These are phyloP conservation scores for Eucera pruinosa DNA, from an alignment of 2,888 invertebrate species.

Conservation along the genomic window DNA sequence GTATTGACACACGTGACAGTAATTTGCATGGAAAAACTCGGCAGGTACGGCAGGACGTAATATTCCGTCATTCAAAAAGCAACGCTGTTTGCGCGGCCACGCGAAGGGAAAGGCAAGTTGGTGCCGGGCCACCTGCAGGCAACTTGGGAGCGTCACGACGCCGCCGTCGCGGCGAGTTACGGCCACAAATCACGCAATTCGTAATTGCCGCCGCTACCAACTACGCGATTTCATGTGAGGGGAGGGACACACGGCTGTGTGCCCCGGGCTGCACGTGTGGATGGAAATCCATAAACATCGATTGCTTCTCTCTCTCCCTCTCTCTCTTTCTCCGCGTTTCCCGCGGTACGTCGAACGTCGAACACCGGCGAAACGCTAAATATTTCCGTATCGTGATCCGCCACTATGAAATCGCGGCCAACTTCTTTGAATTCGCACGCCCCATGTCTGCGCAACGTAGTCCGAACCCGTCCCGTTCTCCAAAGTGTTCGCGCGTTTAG, in stretches of 20 bases:
- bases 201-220: conserved; percentile 83
- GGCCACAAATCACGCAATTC: conserved; percentile 84
- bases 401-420: conserved; percentile 31
- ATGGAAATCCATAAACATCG: conserved; percentile 81
- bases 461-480: conserved; percentile 8
- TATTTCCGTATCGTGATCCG: conserved; percentile 53
- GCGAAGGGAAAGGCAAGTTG: conserved; percentile 76
- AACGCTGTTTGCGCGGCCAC: conserved; percentile 52
- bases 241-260: conserved; percentile 28
- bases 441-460: background rate
- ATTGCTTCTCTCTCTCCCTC: no score
- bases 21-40: conserved; percentile 49
- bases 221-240: conserved; percentile 79
- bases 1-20: conserved; percentile 61
- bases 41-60: conserved; percentile 64
- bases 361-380: conserved; percentile 37
- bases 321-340: no score
- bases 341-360: conserved; percentile 41
- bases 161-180: conserved; percentile 83
- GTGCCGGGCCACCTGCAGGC: conserved; percentile 82
- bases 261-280: conserved; percentile 70
- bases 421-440: conserved; percentile 33
- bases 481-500: background rate
- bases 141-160: conserved; percentile 83
- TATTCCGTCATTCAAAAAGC: conserved; percentile 77